Conservation (phyloP, 2,113 vertebrate species). For the Spheniscus mendiculus region DNA sequence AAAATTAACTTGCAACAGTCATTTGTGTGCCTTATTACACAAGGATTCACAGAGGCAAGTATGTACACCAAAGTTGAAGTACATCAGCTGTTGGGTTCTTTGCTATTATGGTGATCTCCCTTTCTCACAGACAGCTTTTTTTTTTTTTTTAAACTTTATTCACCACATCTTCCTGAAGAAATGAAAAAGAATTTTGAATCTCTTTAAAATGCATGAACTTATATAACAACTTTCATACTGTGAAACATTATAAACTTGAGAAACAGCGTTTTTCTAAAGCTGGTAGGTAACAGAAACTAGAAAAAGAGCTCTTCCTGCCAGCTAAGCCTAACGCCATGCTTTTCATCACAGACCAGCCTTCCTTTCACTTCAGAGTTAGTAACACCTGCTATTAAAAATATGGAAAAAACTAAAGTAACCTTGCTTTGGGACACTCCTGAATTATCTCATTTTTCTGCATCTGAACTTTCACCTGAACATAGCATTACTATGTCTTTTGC, state of each 20-base stretch:
- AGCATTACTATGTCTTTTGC: neutral
- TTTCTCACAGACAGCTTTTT: neutral
- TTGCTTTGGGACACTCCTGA: neutral
- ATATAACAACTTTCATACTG: neutral
- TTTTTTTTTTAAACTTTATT: neutral
- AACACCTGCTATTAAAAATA: neutral
- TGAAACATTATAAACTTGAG: neutral
- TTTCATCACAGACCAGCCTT: neutral
- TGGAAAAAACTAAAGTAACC: neutral
- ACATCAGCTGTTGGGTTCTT: neutral
- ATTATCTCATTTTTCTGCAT: neutral
- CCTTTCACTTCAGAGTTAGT: neutral
- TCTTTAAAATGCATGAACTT: slow-evolving; percentile 11
- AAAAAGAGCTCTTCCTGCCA: neutral
- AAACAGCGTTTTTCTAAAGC: neutral
- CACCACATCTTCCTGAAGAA: neutral
- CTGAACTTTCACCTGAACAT: neutral
- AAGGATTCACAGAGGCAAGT: neutral
- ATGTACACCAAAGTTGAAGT: neutral
- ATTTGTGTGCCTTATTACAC: neutral
- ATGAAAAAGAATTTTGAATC: neutral
- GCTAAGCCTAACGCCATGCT: neutral
- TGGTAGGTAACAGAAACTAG: neutral
- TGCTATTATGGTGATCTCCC: neutral
- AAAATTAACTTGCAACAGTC: neutral